phyloP scores from a whole-genome alignment of 2,888 invertebrate genomes.

The Caenorhabditis sulstoni region DNA sequence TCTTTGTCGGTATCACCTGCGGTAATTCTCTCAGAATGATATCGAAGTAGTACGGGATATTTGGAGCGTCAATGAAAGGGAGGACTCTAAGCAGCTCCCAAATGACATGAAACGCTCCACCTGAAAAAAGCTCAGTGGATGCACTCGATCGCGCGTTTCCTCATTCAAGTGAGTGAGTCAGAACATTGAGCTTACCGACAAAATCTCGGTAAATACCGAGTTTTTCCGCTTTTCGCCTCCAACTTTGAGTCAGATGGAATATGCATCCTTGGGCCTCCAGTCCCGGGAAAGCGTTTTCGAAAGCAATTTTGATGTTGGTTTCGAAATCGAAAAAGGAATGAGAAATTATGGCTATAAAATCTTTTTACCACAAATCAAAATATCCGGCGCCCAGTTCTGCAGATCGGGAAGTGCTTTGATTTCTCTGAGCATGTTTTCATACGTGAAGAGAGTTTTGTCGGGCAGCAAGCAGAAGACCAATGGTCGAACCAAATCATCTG shows the following conservation, averaged over 20 bases:
- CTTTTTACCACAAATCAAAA: neutral
- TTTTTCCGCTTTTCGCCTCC: neutral
- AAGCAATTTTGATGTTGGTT: neutral
- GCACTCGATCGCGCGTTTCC: too few relatives aligned
- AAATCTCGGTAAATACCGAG: neutral
- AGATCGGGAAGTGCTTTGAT: neutral
- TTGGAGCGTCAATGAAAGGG: too few relatives aligned
- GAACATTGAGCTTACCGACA: neutral
- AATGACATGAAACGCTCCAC: neutral
- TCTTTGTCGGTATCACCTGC: too few relatives aligned
- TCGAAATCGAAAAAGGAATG: constrained; percentile 4
- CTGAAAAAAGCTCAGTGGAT: too few relatives aligned
- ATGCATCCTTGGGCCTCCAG: neutral
- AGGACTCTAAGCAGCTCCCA: too few relatives aligned
- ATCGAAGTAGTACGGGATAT: too few relatives aligned
- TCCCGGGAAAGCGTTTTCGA: neutral
- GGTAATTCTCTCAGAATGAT: too few relatives aligned
- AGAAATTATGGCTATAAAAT: neutral
- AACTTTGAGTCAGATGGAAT: neutral
- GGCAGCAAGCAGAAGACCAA: neutral
- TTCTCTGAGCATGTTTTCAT: too few relatives aligned
- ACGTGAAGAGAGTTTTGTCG: neutral
- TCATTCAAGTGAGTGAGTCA: neutral
- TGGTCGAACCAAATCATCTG: neutral
- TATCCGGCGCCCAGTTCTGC: too few relatives aligned